These are phyloP conservation scores for Spilarctia lutea DNA, from an alignment of 2,888 invertebrate genomes.

Conservation along the genomic window DNA sequence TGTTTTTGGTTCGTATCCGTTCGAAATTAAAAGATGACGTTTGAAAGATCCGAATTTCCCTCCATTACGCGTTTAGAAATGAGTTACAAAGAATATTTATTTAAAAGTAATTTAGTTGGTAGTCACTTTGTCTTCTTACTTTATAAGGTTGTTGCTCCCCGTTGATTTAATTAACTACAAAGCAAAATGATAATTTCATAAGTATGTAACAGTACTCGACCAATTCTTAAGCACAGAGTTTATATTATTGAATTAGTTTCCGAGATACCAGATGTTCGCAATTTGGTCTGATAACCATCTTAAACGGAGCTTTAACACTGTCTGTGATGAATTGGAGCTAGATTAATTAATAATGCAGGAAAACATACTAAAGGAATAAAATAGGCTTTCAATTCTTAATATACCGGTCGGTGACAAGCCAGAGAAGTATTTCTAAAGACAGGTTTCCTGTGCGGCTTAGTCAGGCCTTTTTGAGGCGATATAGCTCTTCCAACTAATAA, in stretches of 20 bases:
- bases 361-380: neutral
- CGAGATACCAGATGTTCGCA: neutral
- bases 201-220: neutral
- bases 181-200: neutral
- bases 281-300: neutral
- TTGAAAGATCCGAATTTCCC: slow-evolving; percentile 21
- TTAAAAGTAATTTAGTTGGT: neutral
- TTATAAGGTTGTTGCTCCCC: neutral
- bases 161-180: slow-evolving; percentile 1
- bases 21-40: slow-evolving; percentile 53
- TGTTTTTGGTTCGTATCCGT: slow-evolving; percentile 27
- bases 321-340: neutral
- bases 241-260: neutral
- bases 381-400: no score
- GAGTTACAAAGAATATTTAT: no score
- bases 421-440: no score
- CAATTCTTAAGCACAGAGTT: neutral
- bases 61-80: neutral
- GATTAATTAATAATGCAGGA: neutral
- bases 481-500: no score
- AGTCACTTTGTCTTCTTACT: neutral
- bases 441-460: no score
- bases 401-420: no score
- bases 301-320: neutral
- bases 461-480: no score